These are phyloP conservation scores for Euura lappo DNA, from an alignment of 1,140 invertebrate species.

Conservation along the genomic window DNA sequence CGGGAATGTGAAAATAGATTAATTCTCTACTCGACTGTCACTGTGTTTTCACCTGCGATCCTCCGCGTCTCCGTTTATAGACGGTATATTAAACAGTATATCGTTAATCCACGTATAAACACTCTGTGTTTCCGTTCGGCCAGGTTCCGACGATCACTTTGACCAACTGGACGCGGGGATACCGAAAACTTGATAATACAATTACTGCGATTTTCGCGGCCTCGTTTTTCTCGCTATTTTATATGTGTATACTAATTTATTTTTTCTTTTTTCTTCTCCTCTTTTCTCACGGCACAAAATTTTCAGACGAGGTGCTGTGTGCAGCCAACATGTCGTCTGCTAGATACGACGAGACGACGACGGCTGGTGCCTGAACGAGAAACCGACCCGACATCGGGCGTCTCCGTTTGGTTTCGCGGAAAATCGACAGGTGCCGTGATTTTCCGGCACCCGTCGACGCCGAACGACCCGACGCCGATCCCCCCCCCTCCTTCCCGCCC, in stretches of 20 bases:
- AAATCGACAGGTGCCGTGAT: conserved; percentile 6
- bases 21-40: conserved; percentile 10
- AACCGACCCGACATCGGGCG: neutral
- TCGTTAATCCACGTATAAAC: conserved; percentile 1
- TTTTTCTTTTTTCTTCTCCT: too few species aligned
- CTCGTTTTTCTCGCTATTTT: conserved; percentile 14
- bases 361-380: conserved; percentile 6
- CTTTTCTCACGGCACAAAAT: conserved; percentile 35
- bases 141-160: neutral
- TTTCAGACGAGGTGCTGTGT: conserved; percentile 51
- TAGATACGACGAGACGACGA: conserved; percentile 31
- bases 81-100: neutral
- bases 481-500: neutral
- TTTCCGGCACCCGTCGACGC: neutral
- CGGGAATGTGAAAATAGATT: conserved; percentile 22
- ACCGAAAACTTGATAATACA: neutral
- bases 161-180: neutral
- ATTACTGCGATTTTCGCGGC: conserved; percentile 34
- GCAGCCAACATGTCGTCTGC: conserved; percentile 59
- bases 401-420: neutral
- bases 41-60: conserved; percentile 18
- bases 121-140: neutral
- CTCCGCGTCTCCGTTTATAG: neutral
- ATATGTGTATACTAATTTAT: too few species aligned
- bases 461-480: neutral